Percentiles rank a stretch among this genome's conserved stretches.
phyloP scores from a whole-genome alignment of 2,113 vertebrate genomes.

The Ophthalmotilapia sp. region DNA sequence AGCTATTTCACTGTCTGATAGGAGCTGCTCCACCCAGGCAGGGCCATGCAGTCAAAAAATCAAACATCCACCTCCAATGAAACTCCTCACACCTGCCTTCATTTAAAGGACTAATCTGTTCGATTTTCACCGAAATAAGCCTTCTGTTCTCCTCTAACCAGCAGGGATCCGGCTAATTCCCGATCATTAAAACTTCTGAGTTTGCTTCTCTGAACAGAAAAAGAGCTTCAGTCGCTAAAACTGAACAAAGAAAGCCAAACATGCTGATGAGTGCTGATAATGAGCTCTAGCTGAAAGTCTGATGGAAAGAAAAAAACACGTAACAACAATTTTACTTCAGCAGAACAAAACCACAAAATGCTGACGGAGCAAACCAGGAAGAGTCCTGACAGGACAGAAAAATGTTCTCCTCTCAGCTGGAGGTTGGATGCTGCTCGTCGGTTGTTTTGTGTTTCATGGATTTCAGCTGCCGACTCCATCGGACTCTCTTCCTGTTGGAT shows the following conservation, averaged over 20 bases:
- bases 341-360: neutral
- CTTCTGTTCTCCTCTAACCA: neutral
- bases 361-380: neutral
- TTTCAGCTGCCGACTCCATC: neutral
- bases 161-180: neutral
- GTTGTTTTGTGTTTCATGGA: neutral
- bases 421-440: neutral
- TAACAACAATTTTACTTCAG: neutral
- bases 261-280: neutral
- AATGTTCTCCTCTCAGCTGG: neutral
- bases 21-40: neutral
- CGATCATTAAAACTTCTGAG: neutral
- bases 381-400: neutral
- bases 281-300: neutral
- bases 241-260: neutral
- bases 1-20: neutral
- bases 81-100: neutral
- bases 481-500: neutral
- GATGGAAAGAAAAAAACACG: neutral
- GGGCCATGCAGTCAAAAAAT: neutral
- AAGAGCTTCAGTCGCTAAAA: neutral
- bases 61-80: neutral
- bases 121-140: rapidly evolving
- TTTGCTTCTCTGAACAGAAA: neutral
- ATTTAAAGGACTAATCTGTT: neutral